phyloP scores from a whole-genome alignment of 2,888 invertebrate genomes.

The Meloe dianella region DNA sequence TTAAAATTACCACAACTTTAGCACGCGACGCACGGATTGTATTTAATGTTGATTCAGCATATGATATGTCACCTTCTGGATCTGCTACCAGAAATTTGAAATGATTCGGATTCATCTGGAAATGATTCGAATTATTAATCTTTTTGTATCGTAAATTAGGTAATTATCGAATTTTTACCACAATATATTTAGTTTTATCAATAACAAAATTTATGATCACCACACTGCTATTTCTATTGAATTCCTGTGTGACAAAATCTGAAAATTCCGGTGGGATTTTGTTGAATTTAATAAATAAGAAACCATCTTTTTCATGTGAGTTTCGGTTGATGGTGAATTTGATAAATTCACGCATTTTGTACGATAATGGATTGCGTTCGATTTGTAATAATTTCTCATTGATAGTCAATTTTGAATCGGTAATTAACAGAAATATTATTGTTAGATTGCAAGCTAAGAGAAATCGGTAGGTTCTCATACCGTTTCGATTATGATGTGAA shows the following conservation, averaged over 20 bases:
- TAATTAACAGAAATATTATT: too few relatives aligned
- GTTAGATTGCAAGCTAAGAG: not conserved
- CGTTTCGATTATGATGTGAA: not conserved
- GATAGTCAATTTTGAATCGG: not conserved
- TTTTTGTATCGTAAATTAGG: not conserved
- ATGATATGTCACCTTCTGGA: constrained; percentile 23
- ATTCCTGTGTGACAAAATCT: constrained; percentile 18
- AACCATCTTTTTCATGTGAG: constrained; percentile 25
- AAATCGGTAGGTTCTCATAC: not conserved
- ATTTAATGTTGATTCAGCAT: constrained; percentile 16
- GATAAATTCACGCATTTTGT: constrained; percentile 25
- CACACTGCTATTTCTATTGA: constrained; percentile 16
- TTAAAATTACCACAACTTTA: constrained; percentile 27
- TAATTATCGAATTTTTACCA: constrained; percentile 9
- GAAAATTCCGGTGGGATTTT: constrained; percentile 23
- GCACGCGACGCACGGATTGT: constrained; percentile 22
- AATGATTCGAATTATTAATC: not conserved
- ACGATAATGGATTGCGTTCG: constrained; percentile 4
- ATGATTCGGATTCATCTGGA: constrained; percentile 27
- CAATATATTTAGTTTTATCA: constrained; percentile 4
- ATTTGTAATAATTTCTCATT: constrained; percentile 16
- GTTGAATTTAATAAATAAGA: constrained; percentile 20
- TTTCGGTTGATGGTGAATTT: constrained; percentile 18
- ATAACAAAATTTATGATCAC: constrained; percentile 14
- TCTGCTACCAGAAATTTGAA: constrained; percentile 24